Conservation (phyloP, 2,113 vertebrate species). For the Atrichornis clamosus region DNA sequence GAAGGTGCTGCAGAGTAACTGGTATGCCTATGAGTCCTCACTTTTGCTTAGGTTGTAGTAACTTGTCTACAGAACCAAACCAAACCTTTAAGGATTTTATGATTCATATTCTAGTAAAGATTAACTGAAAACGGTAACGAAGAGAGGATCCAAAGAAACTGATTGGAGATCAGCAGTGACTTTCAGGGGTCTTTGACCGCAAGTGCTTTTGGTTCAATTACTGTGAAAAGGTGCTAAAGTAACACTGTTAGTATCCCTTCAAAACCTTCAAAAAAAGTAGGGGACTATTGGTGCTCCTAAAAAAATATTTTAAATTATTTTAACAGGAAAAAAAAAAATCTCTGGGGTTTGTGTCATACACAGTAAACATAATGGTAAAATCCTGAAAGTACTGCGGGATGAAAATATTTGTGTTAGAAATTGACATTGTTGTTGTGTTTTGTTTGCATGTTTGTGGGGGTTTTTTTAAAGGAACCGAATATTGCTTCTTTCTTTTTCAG, state of each 20-base stretch:
- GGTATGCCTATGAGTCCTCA: background rate
- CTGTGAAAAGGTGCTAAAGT: background rate
- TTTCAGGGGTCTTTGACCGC: background rate
- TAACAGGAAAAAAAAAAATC: background rate
- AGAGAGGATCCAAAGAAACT: background rate
- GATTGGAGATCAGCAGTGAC: background rate
- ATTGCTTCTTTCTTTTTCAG: background rate
- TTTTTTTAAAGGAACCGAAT: background rate
- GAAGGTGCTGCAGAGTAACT: background rate
- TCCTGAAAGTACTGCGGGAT: background rate
- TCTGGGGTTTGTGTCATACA: rapidly evolving
- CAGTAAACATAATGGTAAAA: background rate
- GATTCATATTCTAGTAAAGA: background rate
- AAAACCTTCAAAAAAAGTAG: background rate
- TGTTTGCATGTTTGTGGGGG: background rate
- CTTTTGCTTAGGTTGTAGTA: background rate
- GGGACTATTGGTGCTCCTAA: background rate
- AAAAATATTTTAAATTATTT: background rate
- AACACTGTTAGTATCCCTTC: background rate
- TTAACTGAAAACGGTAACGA: background rate
- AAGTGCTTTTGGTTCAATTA: background rate
- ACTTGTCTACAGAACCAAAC: background rate
- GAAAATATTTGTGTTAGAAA: background rate
- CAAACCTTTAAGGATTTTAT: background rate
- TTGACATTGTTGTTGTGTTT: rapidly evolving